Conservation (phyloP, 1,140 invertebrate species). For the Zelostemma sp. region DNA sequence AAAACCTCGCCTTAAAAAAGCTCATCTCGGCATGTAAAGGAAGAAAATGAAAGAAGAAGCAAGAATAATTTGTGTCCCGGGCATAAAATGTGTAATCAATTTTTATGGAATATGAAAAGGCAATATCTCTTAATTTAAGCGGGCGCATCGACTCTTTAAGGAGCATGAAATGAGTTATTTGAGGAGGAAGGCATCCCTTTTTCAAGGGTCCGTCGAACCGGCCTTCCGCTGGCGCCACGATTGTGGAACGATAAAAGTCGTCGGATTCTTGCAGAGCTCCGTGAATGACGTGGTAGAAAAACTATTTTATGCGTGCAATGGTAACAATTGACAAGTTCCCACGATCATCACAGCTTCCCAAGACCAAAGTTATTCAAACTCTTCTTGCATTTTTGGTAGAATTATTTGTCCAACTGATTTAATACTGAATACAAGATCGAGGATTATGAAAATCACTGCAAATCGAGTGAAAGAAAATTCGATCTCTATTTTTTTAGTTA, state of each 20-base stretch:
- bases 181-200: constrained; percentile 37
- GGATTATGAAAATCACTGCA: too few relatives aligned
- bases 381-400: constrained; percentile 16
- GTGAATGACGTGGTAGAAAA: constrained; percentile 57
- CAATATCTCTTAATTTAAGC: constrained; percentile 43
- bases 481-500: too few relatives aligned
- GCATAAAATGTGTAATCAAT: constrained; percentile 38
- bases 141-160: constrained; percentile 48
- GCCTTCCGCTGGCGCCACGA: constrained; percentile 47
- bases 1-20: background rate
- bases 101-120: constrained; percentile 45
- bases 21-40: background rate
- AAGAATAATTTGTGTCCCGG: constrained; percentile 1
- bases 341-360: constrained; percentile 56
- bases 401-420: too few relatives aligned
- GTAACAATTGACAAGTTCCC: constrained; percentile 63
- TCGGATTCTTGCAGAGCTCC: constrained; percentile 31
- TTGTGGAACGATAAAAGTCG: constrained; percentile 42
- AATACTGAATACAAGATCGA: too few relatives aligned
- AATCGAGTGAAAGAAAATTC: too few relatives aligned
- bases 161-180: constrained; percentile 47
- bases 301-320: constrained; percentile 60
- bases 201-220: constrained; percentile 36
- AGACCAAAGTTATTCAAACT: constrained; percentile 26
- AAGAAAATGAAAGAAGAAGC: constrained; percentile 9